A percentile compares a stretch with the other conserved stretches of the same genome.
phyloP scores from a whole-genome alignment of 2,888 invertebrate species.

The Spodoptera exigua region DNA sequence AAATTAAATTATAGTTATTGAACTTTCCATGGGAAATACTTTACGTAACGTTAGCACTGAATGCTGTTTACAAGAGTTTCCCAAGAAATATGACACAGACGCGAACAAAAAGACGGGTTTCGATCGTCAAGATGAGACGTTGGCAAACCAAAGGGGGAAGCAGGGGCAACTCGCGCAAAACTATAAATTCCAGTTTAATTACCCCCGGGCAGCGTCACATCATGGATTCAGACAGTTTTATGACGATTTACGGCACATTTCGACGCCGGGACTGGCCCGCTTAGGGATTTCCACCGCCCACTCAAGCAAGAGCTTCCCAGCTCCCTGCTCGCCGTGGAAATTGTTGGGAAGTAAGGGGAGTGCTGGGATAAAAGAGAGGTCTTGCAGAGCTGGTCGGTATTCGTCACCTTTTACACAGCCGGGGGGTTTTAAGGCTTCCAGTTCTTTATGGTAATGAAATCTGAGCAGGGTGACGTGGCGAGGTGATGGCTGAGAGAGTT shows the following conservation, averaged over 20 bases:
- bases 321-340: constrained; percentile 54
- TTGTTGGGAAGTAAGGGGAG: constrained; percentile 32
- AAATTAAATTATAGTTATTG: neutral
- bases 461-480: constrained; percentile 89
- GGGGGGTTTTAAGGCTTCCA: constrained; percentile 89
- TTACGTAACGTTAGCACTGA: neutral
- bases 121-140: constrained; percentile 71
- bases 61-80: constrained; percentile 37
- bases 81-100: constrained; percentile 56
- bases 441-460: constrained; percentile 90
- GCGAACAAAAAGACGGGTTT: constrained; percentile 68
- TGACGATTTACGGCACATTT: constrained; percentile 90
- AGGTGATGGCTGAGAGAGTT: constrained; percentile 88
- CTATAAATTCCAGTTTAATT: constrained; percentile 90
- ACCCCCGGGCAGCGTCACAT: constrained; percentile 91
- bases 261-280: constrained; percentile 85
- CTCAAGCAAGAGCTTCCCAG: constrained; percentile 56
- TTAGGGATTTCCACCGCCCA: constrained; percentile 77
- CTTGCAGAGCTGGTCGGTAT: constrained; percentile 70
- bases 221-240: constrained; percentile 93
- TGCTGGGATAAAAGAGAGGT: constrained; percentile 55
- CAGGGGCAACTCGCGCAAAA: constrained; percentile 68
- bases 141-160: constrained; percentile 73
- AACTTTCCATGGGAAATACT: neutral
- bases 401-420: constrained; percentile 87